Percentiles rank a stretch among this genome's conserved stretches.
Evolutionary conservation across 2,797 vertebrate genomes (phyloP).

Genomic region (Borostomias antarcticus): DNA sequence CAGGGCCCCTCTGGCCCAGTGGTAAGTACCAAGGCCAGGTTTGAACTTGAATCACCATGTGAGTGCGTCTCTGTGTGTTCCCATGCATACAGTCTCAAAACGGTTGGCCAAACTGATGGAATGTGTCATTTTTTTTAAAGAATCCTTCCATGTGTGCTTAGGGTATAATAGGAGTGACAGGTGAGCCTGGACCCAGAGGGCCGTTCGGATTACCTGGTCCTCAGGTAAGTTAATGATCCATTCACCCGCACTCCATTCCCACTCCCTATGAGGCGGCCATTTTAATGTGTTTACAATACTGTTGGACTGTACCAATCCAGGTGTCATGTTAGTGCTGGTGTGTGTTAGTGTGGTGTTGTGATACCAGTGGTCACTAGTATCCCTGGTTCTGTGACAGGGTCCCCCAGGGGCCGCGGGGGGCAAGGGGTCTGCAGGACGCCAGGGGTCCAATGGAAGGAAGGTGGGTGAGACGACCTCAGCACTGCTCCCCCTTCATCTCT

Average conservation of each 20-base stretch:
- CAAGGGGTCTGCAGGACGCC: conserved; percentile 69
- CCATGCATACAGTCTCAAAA: background rate
- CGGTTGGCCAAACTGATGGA: too few species aligned
- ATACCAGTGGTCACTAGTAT: too few species aligned
- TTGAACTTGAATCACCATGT: background rate
- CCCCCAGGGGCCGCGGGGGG: conserved; percentile 69
- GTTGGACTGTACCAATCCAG: too few species aligned
- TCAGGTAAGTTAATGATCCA: conserved; percentile 67
- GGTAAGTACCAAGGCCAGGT: conserved; percentile 60
- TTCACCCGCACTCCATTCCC: too few species aligned
- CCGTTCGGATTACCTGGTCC: conserved; percentile 73
- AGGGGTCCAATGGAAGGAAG: conserved; percentile 80
- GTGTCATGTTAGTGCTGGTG: too few species aligned
- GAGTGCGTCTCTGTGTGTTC: background rate
- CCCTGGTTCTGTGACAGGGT: too few species aligned
- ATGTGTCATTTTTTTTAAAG: background rate
- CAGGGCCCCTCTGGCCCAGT: conserved; percentile 74
- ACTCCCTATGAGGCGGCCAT: too few species aligned
- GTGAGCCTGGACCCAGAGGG: conserved; percentile 75
- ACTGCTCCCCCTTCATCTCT: background rate
- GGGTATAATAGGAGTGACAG: conserved; percentile 77
- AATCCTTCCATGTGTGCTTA: conserved; percentile 53
- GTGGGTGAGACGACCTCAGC: conserved; percentile 55
- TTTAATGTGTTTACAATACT: too few species aligned
- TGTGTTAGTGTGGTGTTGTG: too few species aligned